A percentile compares a stretch with the other conserved stretches of the same genome.
Evolutionary conservation across 2,888 invertebrate species (phyloP).

Genomic region (Drosophila mettleri): DNA sequence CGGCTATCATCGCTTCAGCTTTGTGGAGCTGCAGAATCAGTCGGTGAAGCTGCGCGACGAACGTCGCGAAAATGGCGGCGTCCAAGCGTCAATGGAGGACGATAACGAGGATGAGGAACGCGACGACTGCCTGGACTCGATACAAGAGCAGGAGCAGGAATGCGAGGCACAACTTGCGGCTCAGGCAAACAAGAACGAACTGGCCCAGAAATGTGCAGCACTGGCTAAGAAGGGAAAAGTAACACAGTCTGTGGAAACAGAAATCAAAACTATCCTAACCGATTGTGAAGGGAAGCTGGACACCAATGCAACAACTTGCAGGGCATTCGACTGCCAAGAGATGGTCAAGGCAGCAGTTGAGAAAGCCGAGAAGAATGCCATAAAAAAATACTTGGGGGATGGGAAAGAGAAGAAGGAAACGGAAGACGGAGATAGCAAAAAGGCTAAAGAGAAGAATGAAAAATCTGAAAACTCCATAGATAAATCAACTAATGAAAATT

Average conservation of each 20-base stretch:
- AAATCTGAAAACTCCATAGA: neutral
- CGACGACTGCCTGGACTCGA: constrained; percentile 24
- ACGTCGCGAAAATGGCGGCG: constrained; percentile 26
- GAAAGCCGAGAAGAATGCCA: neutral
- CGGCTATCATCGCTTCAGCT: constrained; percentile 81
- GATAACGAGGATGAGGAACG: constrained; percentile 30
- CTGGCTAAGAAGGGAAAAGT: neutral
- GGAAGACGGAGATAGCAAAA: neutral
- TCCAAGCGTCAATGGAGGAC: constrained; percentile 24
- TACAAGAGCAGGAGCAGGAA: constrained; percentile 46
- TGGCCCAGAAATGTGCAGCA: neutral
- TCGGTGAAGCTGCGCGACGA: constrained; percentile 63
- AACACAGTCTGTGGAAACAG: constrained; percentile 9
- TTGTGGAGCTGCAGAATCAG: constrained; percentile 62
- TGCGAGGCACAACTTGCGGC: constrained; percentile 34
- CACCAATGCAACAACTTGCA: neutral
- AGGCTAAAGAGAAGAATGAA: neutral
- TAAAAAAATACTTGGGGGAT: too few relatives aligned
- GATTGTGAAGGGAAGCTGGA: constrained; percentile 7
- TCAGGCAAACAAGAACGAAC: constrained; percentile 36
- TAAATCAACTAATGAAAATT: neutral
- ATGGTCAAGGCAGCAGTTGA: constrained; percentile 10
- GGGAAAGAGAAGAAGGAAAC: neutral
- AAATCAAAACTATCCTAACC: constrained; percentile 4
- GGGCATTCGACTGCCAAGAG: constrained; percentile 9